Evolutionary conservation across 2,797 vertebrate species (phyloP).

Genomic region (Cirrhinus molitorella): DNA sequence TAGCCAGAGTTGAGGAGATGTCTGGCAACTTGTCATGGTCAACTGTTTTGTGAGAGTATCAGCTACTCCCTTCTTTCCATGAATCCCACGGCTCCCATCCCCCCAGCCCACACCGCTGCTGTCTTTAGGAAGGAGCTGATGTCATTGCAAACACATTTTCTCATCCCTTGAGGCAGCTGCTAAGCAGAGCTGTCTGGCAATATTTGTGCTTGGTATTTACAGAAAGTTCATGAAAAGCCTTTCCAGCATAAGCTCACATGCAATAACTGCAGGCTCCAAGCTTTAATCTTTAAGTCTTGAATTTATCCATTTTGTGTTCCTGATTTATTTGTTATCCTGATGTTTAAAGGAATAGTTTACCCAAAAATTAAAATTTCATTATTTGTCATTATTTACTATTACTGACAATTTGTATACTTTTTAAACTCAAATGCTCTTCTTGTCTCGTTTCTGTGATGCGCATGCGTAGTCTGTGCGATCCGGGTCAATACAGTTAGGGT

Average conservation of each 20-base stretch:
- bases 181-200: conserved; percentile 41
- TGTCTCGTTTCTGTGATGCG: no score
- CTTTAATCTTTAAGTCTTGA: background rate
- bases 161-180: conserved; percentile 55
- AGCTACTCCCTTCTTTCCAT: conserved; percentile 56
- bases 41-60: conserved; percentile 55
- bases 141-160: conserved; percentile 60
- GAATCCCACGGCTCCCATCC: conserved; percentile 35
- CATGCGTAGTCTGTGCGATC: no score
- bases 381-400: background rate
- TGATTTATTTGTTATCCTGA: background rate
- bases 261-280: conserved; percentile 25
- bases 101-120: conserved; percentile 18
- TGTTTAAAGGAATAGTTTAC: background rate
- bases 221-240: conserved; percentile 42
- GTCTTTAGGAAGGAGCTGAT: conserved; percentile 55
- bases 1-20: conserved; percentile 42
- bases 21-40: conserved; percentile 44
- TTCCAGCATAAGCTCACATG: conserved; percentile 39
- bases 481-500: no score
- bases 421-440: no score
- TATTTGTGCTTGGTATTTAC: conserved; percentile 42
- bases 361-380: background rate
- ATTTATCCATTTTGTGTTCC: background rate
- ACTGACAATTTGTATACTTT: no score